These are phyloP conservation scores for Romanomermis culicivorax DNA, from an alignment of 2,888 invertebrate genomes.

Conservation along the genomic window DNA sequence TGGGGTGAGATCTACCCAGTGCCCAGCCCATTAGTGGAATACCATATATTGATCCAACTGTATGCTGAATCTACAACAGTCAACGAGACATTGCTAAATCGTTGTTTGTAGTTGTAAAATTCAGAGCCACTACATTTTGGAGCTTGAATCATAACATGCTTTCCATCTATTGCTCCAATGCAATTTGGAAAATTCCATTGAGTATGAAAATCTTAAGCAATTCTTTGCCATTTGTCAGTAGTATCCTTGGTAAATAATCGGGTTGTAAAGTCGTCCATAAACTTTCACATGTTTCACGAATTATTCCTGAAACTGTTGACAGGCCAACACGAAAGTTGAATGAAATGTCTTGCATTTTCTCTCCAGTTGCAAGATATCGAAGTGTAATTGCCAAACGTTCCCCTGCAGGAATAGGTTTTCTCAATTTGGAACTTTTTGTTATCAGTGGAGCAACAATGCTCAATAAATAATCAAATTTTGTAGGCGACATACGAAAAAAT, in stretches of 20 bases:
- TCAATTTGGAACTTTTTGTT: no score
- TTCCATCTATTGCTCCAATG: background rate
- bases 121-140: background rate
- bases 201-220: slow-evolving; percentile 12
- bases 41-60: no score
- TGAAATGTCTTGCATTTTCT: background rate
- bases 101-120: background rate
- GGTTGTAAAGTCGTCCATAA: background rate
- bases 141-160: background rate
- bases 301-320: background rate
- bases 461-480: no score
- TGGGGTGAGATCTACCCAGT: no score
- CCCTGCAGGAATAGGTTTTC: no score
- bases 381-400: no score
- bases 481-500: no score
- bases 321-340: background rate
- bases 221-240: slow-evolving; percentile 4
- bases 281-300: background rate
- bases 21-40: no score
- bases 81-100: background rate
- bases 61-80: background rate
- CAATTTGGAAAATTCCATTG: slow-evolving; percentile 21
- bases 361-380: background rate
- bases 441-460: no score
- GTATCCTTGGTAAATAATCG: background rate